phyloP scores from a whole-genome alignment of 2,113 vertebrate species.

The Sphaerodactylus townsendi region DNA sequence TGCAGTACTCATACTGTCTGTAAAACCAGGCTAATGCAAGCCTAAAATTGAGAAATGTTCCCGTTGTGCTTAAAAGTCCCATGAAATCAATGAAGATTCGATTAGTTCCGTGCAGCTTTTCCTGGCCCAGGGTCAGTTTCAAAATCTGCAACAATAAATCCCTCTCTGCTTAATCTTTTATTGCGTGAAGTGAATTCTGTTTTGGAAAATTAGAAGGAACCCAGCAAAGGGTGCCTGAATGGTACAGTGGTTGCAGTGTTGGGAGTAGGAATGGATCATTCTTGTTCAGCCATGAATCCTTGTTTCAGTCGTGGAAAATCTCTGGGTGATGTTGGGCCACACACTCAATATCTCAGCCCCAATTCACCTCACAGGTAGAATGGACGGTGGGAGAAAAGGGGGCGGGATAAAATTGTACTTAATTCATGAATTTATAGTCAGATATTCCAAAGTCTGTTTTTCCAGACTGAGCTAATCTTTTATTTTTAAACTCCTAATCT shows the following conservation, averaged over 20 bases:
- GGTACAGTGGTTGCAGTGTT: too few species aligned
- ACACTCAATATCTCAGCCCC: too few species aligned
- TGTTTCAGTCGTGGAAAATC: too few species aligned
- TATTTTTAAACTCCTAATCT: neutral
- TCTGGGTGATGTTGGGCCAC: too few species aligned
- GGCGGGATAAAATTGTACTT: too few species aligned
- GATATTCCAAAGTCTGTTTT: neutral
- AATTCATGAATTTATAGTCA: neutral
- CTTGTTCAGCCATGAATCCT: too few species aligned
- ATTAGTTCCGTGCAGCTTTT: too few species aligned
- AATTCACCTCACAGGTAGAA: too few species aligned
- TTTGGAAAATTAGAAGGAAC: neutral
- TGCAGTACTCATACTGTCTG: neutral
- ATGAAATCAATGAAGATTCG: neutral
- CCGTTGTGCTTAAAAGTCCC: neutral
- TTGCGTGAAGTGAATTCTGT: neutral
- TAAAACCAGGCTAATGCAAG: neutral
- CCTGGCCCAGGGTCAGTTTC: neutral
- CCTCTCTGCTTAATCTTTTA: neutral
- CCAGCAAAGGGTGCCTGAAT: neutral
- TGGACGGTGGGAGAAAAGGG: too few species aligned
- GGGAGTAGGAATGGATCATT: too few species aligned
- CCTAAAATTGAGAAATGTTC: neutral
- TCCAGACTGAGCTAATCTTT: neutral
- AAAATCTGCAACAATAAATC: neutral